Conservation (phyloP, 2,797 vertebrate genomes). For the Anisognathus igniventris region DNA sequence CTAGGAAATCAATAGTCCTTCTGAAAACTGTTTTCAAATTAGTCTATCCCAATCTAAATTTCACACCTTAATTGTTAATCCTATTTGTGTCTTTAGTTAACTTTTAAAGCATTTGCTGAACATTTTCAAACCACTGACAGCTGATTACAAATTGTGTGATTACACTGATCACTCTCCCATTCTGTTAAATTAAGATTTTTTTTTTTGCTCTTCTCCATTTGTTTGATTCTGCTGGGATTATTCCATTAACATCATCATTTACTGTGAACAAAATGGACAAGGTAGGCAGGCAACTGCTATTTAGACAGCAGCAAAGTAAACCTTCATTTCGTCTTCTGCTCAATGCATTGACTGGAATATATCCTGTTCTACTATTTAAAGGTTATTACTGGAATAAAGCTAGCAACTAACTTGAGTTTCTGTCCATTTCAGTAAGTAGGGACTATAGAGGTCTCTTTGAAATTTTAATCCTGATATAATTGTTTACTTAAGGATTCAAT, state of each 20-base stretch:
- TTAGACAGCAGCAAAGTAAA: not conserved
- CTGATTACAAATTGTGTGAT: not conserved
- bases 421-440: not conserved
- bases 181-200: not conserved
- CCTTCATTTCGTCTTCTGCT: not conserved
- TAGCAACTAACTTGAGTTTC: not conserved
- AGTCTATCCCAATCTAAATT: not conserved
- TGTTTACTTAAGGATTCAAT: not conserved
- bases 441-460: fast-evolving
- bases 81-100: not conserved
- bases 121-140: not conserved
- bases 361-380: not conserved
- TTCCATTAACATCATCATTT: not conserved
- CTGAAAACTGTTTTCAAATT: not conserved
- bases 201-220: not conserved
- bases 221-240: not conserved
- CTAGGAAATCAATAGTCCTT: not conserved
- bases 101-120: not conserved
- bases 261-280: not conserved
- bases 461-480: not conserved
- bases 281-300: not conserved
- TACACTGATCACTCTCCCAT: not conserved
- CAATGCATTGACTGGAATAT: not conserved
- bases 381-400: not conserved
- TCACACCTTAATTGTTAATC: not conserved